Evolutionary conservation across 2,888 invertebrate genomes (phyloP).

Genomic region (Galerucella calmariensis): DNA sequence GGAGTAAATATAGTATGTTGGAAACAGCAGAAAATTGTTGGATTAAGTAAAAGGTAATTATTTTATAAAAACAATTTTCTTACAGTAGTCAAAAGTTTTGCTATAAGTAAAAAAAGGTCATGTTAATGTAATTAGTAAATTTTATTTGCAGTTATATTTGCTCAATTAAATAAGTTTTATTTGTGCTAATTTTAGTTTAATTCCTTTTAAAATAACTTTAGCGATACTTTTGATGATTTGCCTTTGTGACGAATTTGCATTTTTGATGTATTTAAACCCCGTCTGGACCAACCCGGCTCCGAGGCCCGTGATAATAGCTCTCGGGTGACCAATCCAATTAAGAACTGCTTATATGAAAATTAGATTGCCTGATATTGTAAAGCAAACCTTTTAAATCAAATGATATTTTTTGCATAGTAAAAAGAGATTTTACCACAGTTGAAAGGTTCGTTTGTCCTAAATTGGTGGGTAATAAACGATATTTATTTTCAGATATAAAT

Average conservation of each 20-base stretch:
- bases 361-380: slow-evolving; percentile 42
- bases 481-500: slow-evolving; percentile 61
- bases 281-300: slow-evolving; percentile 62
- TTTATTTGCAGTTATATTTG: neutral
- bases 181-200: slow-evolving; percentile 1
- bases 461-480: slow-evolving; percentile 43
- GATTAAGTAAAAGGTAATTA: slow-evolving; percentile 37
- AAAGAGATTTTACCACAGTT: slow-evolving; percentile 33
- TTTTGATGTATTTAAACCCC: slow-evolving; percentile 39
- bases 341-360: slow-evolving; percentile 60
- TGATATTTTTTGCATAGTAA: slow-evolving; percentile 37
- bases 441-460: slow-evolving; percentile 35
- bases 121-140: neutral
- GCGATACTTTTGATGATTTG: slow-evolving; percentile 21
- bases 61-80: slow-evolving; percentile 27
- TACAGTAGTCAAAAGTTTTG: neutral
- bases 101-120: neutral
- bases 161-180: slow-evolving; percentile 20
- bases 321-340: slow-evolving; percentile 61
- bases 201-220: neutral
- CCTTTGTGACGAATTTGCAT: slow-evolving; percentile 39
- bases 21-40: slow-evolving; percentile 33
- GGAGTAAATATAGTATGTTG: slow-evolving; percentile 3
- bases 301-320: slow-evolving; percentile 61
- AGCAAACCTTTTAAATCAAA: slow-evolving; percentile 28